Evolutionary conservation across 2,113 vertebrate species (phyloP).

Genomic region (Thamnaconus septentrionalis): DNA sequence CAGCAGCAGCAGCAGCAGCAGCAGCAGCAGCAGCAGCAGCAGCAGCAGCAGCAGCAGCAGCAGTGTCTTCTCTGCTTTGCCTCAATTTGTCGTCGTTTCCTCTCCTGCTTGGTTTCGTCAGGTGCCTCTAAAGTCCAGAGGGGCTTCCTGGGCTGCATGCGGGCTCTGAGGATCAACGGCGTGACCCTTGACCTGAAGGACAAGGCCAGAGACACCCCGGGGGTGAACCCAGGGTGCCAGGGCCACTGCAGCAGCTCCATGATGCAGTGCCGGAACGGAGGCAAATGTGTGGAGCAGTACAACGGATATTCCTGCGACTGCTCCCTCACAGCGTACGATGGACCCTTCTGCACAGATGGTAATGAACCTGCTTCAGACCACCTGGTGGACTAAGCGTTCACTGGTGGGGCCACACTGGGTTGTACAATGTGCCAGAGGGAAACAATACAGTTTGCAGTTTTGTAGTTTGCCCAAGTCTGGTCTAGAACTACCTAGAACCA

Average conservation of each 20-base stretch:
- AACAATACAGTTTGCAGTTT: no score
- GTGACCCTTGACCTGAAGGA: slow-evolving; percentile 89
- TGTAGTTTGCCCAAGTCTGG: no score
- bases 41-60: no score
- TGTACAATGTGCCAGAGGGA: no score
- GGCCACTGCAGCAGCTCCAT: slow-evolving; percentile 91
- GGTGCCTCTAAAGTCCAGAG: slow-evolving; percentile 91
- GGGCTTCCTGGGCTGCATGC: slow-evolving; percentile 94
- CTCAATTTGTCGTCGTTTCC: not conserved
- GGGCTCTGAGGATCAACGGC: slow-evolving; percentile 89
- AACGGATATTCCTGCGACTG: slow-evolving; percentile 93
- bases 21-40: no score
- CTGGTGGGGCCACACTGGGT: no score
- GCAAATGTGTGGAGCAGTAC: slow-evolving; percentile 93
- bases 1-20: no score
- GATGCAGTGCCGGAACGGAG: slow-evolving; percentile 87
- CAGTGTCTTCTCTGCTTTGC: not conserved
- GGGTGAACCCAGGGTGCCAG: slow-evolving; percentile 90
- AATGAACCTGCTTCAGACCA: slow-evolving; percentile 1
- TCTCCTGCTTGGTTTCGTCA: slow-evolving; percentile 38
- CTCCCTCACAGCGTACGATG: slow-evolving; percentile 86
- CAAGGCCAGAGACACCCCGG: slow-evolving; percentile 82
- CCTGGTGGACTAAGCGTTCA: not conserved
- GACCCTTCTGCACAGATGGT: slow-evolving; percentile 92
- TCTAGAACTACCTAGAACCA: no score